Base-by-base conservation (phyloP, 1,140 invertebrate genomes). In the Pogonomyrmex californicus region DNA sequence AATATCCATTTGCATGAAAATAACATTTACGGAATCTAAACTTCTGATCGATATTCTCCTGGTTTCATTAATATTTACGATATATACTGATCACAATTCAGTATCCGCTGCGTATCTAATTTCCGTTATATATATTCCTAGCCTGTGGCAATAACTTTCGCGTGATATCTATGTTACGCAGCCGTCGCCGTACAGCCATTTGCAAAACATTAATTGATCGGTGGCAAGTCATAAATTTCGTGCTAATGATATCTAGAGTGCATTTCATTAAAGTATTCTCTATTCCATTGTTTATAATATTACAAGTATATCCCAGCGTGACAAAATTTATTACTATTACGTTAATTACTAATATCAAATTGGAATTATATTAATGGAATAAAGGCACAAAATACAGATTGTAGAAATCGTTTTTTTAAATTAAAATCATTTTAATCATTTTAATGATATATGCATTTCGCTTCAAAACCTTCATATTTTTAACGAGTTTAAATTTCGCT, bases 171-270 rank as follows among this genome's bases (percentile, higher is more conserved):
- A 44, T 75, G 79, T 90, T 87, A 58, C 41, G n/a, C 70, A 87
- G 73, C 79, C 77, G 75, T 78, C 56, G 85, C 71, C 87, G 73
- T 77, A 30, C 81, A 87, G 68, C 63, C 77, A 81, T 90, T 90
- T 87, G 70, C 79, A 70, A 90, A 90, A 87, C 63, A 90, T 86
- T 90, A 85, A 87, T 90, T 88, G 81, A 54, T 51, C 49, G 51
- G 17, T 68, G 36, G 38, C 54, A 75, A 56, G 23, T 75, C 68
- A 23, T 75, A 83, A 83, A 83, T 83, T 58, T 83, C 56, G 33
- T 30, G 30, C 70, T 83, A 83, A 83, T 83, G 54, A 75, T 75
- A 73, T 73, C 33, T 54, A 49, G 68, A 60, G 33, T 56, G 56
- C 54, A 75, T 83, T 83, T 75, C 41, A 83, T 83, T 83, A 82